These are phyloP conservation scores for Alethe diademata DNA, from an alignment of 2,113 vertebrate species.

Conservation along the genomic window DNA sequence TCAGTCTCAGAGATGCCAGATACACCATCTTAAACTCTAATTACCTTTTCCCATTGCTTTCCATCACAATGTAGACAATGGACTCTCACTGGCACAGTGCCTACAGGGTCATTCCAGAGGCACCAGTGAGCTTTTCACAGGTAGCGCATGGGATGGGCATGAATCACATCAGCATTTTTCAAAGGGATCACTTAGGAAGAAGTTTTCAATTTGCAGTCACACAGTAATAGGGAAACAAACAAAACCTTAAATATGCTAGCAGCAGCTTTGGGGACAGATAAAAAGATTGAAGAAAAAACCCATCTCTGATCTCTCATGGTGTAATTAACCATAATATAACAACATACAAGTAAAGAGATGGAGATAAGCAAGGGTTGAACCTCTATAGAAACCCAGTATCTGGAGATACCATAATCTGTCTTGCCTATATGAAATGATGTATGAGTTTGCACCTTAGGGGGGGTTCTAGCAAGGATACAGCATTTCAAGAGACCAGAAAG, in stretches of 20 bases:
- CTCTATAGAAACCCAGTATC: neutral
- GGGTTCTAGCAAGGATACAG: neutral
- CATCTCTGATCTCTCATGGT: neutral
- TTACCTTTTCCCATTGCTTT: neutral
- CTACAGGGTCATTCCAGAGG: neutral
- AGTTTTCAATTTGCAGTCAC: neutral
- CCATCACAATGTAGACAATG: neutral
- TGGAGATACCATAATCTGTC: neutral
- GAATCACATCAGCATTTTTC: neutral
- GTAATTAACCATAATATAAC: neutral
- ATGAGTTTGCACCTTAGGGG: neutral
- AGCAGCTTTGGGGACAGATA: neutral
- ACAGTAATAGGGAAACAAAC: neutral
- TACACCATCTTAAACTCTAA: neutral
- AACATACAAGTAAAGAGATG: neutral
- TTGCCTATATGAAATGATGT: neutral
- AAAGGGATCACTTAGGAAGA: neutral
- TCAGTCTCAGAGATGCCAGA: neutral
- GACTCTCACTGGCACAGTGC: rapidly evolving
- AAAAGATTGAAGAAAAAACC: neutral
- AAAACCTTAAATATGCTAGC: neutral
- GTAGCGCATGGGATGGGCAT: neutral
- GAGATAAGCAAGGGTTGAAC: neutral
- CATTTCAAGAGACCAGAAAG: neutral
- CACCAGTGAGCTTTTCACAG: neutral